phyloP scores from a whole-genome alignment of 2,113 vertebrate genomes.

The Labeo rohita region DNA sequence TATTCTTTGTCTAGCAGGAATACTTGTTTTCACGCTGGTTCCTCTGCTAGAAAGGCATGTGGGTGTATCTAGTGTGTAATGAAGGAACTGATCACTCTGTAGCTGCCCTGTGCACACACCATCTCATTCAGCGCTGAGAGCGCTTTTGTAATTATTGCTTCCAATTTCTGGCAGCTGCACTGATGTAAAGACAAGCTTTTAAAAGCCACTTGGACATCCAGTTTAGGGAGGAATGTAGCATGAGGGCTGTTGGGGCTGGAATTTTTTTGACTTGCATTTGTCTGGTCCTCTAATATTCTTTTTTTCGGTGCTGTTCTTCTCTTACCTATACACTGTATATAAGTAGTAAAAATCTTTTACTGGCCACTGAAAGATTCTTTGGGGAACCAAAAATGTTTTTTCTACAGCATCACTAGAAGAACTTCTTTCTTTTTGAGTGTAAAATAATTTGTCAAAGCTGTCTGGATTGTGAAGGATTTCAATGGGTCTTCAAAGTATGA shows the following conservation, averaged over 20 bases:
- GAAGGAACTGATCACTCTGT: slow-evolving; percentile 26
- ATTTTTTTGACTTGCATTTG: neutral
- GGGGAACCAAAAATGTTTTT: too few species aligned
- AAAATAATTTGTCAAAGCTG: neutral
- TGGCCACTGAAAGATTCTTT: too few species aligned
- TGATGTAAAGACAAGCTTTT: slow-evolving; percentile 23
- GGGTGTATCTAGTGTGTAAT: slow-evolving; percentile 18
- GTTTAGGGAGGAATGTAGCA: neutral
- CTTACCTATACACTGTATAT: neutral
- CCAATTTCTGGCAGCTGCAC: slow-evolving; percentile 12
- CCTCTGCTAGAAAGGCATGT: neutral
- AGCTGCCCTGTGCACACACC: neutral
- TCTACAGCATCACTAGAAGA: too few species aligned
- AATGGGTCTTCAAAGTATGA: neutral
- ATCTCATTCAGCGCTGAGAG: neutral
- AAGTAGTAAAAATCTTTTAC: neutral
- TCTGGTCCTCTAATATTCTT: neutral
- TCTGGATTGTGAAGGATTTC: neutral
- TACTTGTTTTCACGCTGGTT: neutral
- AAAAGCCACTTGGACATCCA: slow-evolving; percentile 4
- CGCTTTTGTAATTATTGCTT: slow-evolving; percentile 21
- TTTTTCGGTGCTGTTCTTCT: neutral
- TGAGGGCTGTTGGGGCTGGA: neutral
- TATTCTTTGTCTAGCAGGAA: neutral
- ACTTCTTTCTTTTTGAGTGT: neutral